Evolutionary conservation across 2,888 invertebrate species (phyloP), one percentile per base, ranked within the genome.

Genomic region (Epirrhoe alternata): DNA sequence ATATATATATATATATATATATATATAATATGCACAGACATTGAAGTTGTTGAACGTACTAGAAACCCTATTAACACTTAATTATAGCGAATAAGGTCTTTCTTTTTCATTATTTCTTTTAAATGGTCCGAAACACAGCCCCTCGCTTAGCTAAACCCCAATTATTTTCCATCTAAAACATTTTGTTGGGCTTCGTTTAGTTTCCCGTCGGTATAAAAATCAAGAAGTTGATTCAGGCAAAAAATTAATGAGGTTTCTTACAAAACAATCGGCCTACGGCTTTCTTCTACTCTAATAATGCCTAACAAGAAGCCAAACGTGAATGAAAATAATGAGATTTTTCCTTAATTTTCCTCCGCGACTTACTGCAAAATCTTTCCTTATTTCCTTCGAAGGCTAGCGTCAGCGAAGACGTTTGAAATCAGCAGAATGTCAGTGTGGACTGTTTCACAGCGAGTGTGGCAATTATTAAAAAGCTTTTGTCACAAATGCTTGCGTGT

Each of bases 301-400:
- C 68, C 72, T 77, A 72, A 77, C 77, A 77, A 79, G 76, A 75
- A 79, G 73, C 73, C 75, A 74, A 77, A 75, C 74, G 75, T 74
- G 76, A 80, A 78, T 80, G 75, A 74, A 76, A 68, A 71, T 77
- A 76, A 78, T 78, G 72, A 78, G 79, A 69, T 77, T 76, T 77
- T 75, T 75, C 73, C 77, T 75, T 72, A 75, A 76, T 77, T 77
- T 77, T 67, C 72, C 76, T 68, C 66, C 66, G 69, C 66, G 69
- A 73, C 69, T 68, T 68, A 72, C 66, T 74, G 71, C 71, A 72
- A 75, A 75, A 68, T 71, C 73, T 73, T 74, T 49, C 66, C 64
- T 71, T 66, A 66, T 74, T 73, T 76, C 72, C 72, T 74, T 73
- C 71, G 62, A 72, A 69, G 47, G 60, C 67, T 62, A 52, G 54